Evolutionary conservation across 2,888 invertebrate species (phyloP).

Genomic region (Mimas tiliae): DNA sequence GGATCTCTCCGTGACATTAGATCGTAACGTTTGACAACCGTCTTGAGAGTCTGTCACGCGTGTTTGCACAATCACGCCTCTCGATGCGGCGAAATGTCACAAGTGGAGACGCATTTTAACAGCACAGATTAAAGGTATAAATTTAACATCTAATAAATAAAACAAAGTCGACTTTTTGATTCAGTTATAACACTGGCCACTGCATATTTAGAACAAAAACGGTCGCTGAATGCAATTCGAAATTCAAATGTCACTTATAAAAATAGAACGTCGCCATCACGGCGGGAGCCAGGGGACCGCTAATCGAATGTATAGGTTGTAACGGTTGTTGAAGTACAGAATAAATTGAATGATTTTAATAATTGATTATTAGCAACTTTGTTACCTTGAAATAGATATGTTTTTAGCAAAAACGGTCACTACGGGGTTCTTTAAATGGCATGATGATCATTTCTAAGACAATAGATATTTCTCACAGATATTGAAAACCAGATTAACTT

Average conservation of each 20-base stretch:
- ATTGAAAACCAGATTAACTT: too few species aligned
- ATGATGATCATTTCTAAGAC: too few species aligned
- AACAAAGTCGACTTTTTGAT: slow-evolving; percentile 47
- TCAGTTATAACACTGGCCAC: slow-evolving; percentile 48
- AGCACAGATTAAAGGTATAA: slow-evolving; percentile 34
- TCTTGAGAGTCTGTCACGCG: too few species aligned
- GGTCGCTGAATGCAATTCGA: slow-evolving; percentile 56
- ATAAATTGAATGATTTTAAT: slow-evolving; percentile 18
- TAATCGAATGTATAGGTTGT: slow-evolving; percentile 40
- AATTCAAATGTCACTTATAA: slow-evolving; percentile 66
- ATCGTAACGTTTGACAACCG: too few species aligned
- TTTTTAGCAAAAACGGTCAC: neutral
- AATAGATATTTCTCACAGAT: too few species aligned
- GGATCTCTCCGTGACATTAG: too few species aligned
- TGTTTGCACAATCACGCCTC: too few species aligned
- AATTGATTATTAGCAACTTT: slow-evolving; percentile 5
- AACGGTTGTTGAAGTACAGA: slow-evolving; percentile 24
- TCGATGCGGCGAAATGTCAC: too few species aligned
- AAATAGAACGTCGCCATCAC: slow-evolving; percentile 57
- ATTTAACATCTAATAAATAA: slow-evolving; percentile 62
- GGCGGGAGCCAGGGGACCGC: slow-evolving; percentile 44
- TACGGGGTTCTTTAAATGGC: too few species aligned
- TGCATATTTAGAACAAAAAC: slow-evolving; percentile 71
- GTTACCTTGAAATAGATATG: slow-evolving; percentile 33
- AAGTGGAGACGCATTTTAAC: slow-evolving; percentile 1